Evolutionary conservation across 2,797 vertebrate genomes (phyloP), one percentile per base, ranked within the genome.

Genomic region (Mormyrus hasselquistii): DNA sequence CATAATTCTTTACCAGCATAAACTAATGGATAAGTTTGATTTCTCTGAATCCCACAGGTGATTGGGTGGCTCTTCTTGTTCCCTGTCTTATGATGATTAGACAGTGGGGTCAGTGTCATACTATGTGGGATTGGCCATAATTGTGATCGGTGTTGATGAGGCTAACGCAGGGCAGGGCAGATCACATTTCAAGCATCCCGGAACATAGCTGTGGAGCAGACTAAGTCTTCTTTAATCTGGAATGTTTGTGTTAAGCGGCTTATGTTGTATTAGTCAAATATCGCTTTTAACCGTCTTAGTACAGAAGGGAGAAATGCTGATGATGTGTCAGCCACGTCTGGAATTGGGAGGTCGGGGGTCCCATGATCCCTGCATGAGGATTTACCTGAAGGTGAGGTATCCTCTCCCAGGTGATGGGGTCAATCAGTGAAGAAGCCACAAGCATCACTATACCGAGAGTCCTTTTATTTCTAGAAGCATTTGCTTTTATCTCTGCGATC

Each of bases 401-500:
- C 52, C 53, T n/a, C 16, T 59, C 34, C 53, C 16, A 59, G 16
- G 16, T 41, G 55, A 29, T 14, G 16, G 16, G 29, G 2, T 87
- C 29, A 41, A 1, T n/a, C 86, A 52, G 49, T 16, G 22, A n/a
- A 57, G 53, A 22, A 59, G 16, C 22, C 2, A 34, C 29, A 34
- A 53, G 29, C 86, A 16, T 41, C 10, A 41, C 34, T 38, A 8
- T 41, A 87, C 53, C 5, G 9, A 57, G 52, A 34, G 12, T 14
- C 38, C 53, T 34, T 87, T 57, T 41, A 57, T 57, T 41, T 52
- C 1, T n/a, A 2, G 12, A 69, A 87, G 57, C n/a, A 5, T 86
- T 55, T n/a, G 12, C 47, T 65, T 89, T 89, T 69, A 65, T 89
- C 47, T 86, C 55, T 22, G n/a, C 44, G 82, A 34, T 52, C 6